These are phyloP conservation scores for Leptinotarsa juncta DNA, from an alignment of 2,888 invertebrate genomes.

Conservation along the genomic window DNA sequence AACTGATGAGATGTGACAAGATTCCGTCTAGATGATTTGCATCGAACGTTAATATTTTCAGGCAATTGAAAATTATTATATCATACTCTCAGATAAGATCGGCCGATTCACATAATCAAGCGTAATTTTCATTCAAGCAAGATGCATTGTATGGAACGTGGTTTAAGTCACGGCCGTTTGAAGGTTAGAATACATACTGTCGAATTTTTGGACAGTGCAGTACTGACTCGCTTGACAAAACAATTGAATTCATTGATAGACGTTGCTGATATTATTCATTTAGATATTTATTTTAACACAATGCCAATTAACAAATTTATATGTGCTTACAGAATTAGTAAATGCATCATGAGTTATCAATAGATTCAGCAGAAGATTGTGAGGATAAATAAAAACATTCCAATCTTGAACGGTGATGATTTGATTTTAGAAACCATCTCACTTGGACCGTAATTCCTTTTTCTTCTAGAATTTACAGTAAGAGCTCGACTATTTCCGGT, in stretches of 20 bases:
- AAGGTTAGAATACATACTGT: constrained; percentile 21
- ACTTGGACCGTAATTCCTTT: too few species aligned
- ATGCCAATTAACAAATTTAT: too few species aligned
- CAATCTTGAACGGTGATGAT: too few species aligned
- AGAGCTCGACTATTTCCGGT: too few species aligned
- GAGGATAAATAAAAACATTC: too few species aligned
- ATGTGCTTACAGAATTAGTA: too few species aligned
- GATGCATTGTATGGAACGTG: constrained; percentile 32
- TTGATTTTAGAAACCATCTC: too few species aligned
- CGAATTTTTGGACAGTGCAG: constrained; percentile 18
- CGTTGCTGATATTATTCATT: too few species aligned
- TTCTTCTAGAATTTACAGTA: too few species aligned
- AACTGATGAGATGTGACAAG: background rate
- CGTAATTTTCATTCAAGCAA: constrained; percentile 27
- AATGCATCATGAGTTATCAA: too few species aligned
- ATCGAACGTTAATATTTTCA: constrained; percentile 1
- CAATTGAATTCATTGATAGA: background rate
- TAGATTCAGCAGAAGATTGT: too few species aligned
- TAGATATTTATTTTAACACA: too few species aligned
- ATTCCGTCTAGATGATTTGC: constrained; percentile 3
- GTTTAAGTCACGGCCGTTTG: constrained; percentile 16
- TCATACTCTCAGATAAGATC: constrained; percentile 25
- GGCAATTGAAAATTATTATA: constrained; percentile 22
- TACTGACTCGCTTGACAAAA: background rate
- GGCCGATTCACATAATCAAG: constrained; percentile 31